phyloP scores from a whole-genome alignment of 2,888 invertebrate genomes.

The Drosophila quinaria region DNA sequence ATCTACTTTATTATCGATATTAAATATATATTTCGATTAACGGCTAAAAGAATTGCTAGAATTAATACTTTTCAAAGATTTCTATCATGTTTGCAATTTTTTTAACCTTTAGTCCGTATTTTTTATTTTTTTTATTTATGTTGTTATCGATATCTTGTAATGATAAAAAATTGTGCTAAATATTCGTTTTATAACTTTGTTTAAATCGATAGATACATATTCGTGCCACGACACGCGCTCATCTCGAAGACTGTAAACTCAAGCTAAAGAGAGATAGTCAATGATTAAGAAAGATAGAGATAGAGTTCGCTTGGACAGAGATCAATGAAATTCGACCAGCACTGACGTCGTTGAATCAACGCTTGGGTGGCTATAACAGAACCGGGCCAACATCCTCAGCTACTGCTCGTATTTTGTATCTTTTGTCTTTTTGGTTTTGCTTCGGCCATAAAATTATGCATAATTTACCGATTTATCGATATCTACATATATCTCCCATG shows the following conservation, averaged over 20 bases:
- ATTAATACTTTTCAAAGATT: no score
- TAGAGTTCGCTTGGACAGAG: constrained; percentile 4
- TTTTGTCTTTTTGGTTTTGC: constrained; percentile 46
- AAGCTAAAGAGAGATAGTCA: neutral
- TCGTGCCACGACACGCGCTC: constrained; percentile 8
- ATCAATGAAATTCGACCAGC: constrained; percentile 20
- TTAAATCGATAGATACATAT: neutral
- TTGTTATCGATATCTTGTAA: neutral
- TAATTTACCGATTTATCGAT: constrained; percentile 71
- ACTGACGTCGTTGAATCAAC: constrained; percentile 11
- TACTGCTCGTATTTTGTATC: constrained; percentile 49
- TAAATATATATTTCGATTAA: neutral
- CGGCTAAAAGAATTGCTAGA: neutral
- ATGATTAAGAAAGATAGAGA: neutral
- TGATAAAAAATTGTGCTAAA: neutral
- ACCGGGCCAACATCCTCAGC: constrained; percentile 37
- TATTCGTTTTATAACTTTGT: neutral
- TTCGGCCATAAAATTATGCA: constrained; percentile 75
- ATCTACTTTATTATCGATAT: neutral
- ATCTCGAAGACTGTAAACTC: neutral
- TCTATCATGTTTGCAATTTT: neutral
- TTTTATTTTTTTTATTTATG: neutral
- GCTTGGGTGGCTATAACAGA: constrained; percentile 50
- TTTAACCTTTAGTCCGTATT: neutral
- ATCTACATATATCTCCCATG: constrained; percentile 1